phyloP scores from a whole-genome alignment of 2,797 vertebrate genomes.

The Ambastaia sidthimunki region DNA sequence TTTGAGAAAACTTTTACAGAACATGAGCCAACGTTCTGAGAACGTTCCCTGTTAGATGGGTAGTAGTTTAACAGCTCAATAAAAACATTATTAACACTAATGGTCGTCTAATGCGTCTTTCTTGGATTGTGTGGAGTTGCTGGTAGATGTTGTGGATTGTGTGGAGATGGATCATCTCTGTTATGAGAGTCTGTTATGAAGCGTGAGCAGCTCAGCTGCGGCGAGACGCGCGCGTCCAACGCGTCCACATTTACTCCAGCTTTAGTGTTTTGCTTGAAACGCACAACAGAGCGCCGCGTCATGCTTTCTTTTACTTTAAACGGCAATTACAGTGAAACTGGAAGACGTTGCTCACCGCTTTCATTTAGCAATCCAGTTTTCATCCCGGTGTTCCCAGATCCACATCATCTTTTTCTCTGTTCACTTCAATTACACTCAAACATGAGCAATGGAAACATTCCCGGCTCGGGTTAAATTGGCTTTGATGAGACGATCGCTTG shows the following conservation, averaged over 20 bases:
- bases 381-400: constrained; percentile 50
- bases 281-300: constrained; percentile 5
- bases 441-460: constrained; percentile 68
- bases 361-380: constrained; percentile 44
- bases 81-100: background rate
- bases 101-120: background rate
- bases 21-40: too few relatives aligned
- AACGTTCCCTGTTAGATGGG: too few relatives aligned
- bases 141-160: constrained; percentile 29
- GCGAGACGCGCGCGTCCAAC: background rate
- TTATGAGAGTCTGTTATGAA: constrained; percentile 14
- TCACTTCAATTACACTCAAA: constrained; percentile 57
- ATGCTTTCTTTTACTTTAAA: constrained; percentile 47
- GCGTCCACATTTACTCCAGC: background rate
- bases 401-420: constrained; percentile 55
- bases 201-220: background rate
- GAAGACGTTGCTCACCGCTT: constrained; percentile 44
- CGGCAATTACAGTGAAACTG: constrained; percentile 45
- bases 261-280: constrained; percentile 34
- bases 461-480: constrained; percentile 63
- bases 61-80: background rate
- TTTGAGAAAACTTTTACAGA: too few relatives aligned
- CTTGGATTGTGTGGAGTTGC: background rate
- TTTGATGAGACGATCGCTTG: constrained; percentile 62
- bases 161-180: too few relatives aligned